Conservation (phyloP, 35 echinoderm and acorn worm species). For the Heliocidaris tuberculata region DNA sequence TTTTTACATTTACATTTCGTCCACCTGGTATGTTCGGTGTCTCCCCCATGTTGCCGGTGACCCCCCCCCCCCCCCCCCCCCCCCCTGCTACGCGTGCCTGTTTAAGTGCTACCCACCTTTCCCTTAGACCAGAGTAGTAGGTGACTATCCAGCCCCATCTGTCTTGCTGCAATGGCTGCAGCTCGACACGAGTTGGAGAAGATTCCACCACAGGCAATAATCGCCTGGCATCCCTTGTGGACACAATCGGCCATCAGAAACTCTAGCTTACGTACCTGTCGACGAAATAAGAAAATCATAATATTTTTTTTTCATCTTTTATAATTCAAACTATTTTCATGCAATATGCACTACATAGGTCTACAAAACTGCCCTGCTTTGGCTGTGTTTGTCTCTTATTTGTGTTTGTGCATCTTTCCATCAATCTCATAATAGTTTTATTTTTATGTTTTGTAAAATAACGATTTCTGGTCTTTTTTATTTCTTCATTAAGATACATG, state of each 20-base stretch:
- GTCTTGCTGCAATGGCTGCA: conserved; percentile 66
- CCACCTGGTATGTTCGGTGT: too few relatives aligned
- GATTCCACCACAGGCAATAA: conserved; percentile 77
- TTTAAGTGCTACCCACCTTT: conserved; percentile 32
- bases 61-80: background rate
- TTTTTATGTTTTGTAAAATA: too few relatives aligned
- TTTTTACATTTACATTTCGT: too few relatives aligned
- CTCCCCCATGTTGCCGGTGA: too few relatives aligned
- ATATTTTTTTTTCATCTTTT: background rate
- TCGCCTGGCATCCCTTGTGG: conserved; percentile 55
- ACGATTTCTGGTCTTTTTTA: too few relatives aligned
- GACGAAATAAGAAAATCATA: background rate
- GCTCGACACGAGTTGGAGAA: conserved; percentile 88
- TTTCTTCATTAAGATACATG: too few relatives aligned
- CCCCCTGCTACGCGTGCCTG: background rate
- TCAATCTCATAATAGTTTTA: too few relatives aligned
- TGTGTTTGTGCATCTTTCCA: too few relatives aligned
- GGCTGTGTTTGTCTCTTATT: too few relatives aligned
- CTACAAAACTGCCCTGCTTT: too few relatives aligned
- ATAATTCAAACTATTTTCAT: too few relatives aligned
- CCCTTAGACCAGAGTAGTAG: conserved; percentile 68
- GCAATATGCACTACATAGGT: too few relatives aligned
- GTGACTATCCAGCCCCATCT: conserved; percentile 73
- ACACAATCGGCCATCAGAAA: conserved; percentile 87
- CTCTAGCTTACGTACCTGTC: conserved; percentile 87